Evolutionary conservation across 2,888 invertebrate species (phyloP), one percentile per base, ranked within the genome.

Genomic region (Plusia festucae): DNA sequence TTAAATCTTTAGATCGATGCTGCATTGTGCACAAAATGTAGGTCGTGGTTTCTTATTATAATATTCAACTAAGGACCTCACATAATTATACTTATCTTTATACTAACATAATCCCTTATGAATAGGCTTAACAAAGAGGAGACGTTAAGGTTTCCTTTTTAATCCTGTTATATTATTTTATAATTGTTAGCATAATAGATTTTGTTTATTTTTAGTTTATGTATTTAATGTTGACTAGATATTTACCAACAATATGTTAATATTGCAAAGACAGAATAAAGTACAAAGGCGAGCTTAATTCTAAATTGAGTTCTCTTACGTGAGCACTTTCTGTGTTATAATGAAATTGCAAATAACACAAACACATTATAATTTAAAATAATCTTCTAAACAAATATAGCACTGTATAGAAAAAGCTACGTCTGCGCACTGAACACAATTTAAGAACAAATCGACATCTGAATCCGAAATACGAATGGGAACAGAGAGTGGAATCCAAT

Each of bases 401-500:
- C 57, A 66, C 61, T 32, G 24, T 71, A 65, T 66, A 63, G n/a
- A 60, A 71, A 66, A 49, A 30, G 44, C 67, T 72, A 92, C 92
- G 91, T 62, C 92, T 93, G 93, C 93, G 94, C 93, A 91, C 79
- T 89, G 76, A 82, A 84, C 73, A 75, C 81, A 74, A 74, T 84
- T 72, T 81, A 77, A 78, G 89, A 88, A 81, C 93, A 91, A 93
- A 93, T 91, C 90, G 87, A 90, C 90, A 91, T 88, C 89, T 86
- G 85, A 87, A 91, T 88, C 77, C 81, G 79, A 89, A 93, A 93
- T 94, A 87, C 94, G 93, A 94, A 94, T 94, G 82, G 89, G 90
- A 92, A 92, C 86, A 76, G 84, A 91, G 92, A 90, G 88, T 88
- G 88, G 80, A 93, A 90, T 92, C 93, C 94, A 94, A 95, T 94